Evolutionary conservation across 1,140 invertebrate species (phyloP).

Genomic region (Trinorchestia longiramus): DNA sequence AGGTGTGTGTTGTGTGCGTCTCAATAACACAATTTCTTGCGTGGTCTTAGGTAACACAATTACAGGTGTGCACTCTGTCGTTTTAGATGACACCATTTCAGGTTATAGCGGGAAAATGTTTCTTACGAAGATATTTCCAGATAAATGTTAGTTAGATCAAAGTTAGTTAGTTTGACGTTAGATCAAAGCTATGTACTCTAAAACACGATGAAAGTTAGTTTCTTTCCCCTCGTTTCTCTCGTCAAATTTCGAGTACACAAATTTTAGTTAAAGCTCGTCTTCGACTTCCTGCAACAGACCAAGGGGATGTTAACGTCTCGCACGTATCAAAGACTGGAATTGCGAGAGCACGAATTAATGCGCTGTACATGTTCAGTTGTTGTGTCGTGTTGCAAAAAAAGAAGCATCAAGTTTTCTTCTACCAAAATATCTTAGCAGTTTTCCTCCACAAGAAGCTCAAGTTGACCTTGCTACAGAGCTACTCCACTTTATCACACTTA

Average conservation of each 20-base stretch:
- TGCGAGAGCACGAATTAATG: not conserved
- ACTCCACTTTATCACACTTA: not conserved
- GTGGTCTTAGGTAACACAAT: conserved; percentile 54
- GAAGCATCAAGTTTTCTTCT: not conserved
- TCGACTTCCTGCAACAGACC: no score
- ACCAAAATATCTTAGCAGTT: not conserved
- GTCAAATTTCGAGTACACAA: no score
- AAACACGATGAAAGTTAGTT: not conserved
- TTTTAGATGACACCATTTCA: not conserved
- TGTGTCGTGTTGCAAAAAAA: not conserved
- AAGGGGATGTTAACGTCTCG: no score
- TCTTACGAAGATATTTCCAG: no score
- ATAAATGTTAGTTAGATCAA: no score
- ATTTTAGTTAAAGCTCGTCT: no score
- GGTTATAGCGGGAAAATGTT: not conserved
- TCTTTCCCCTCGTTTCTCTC: not conserved
- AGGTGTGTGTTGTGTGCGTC: not conserved
- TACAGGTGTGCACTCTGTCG: not conserved
- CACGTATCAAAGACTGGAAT: not conserved
- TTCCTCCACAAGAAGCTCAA: not conserved
- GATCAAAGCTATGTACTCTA: not conserved
- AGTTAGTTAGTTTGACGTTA: no score
- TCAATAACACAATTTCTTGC: not conserved
- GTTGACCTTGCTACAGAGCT: not conserved
- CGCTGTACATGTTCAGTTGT: not conserved